Base-by-base conservation (phyloP, 2,888 invertebrate species). In the Tolmerus cingulatus region DNA sequence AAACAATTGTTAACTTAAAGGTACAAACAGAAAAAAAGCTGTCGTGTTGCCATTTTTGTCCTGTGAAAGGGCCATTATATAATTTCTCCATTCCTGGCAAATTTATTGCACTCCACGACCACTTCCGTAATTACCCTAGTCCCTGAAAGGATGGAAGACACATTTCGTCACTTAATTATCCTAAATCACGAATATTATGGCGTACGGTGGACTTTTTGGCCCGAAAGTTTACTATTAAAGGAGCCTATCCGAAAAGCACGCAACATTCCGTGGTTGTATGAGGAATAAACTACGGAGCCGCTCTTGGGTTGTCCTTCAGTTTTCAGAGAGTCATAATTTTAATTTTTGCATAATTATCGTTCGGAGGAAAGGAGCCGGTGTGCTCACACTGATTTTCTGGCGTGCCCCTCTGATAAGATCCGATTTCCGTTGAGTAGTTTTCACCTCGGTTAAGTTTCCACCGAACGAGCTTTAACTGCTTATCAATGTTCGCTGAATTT, bases 281-380 rank as follows among this genome's bases (percentile, higher is more conserved):
- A 81, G 16, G 16, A 55, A 81, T 81, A 55, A 81, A 55, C 34
- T 51, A 23, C 27, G 43, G 19, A 27, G 55, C 12, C 14, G 81
- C 27, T 46, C 51, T 81, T 51, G 19, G 16, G 30, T 55, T 81
- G 55, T 81, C 81, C 81, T 81, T 43, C 51, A 27, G 27, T 51
- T 81, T 81, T 30, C 30, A 81, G 23, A 34, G 55, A 81, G 51
- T 81, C 30, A 81, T 81, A 81, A 81, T 81, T 81, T 81, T 34
- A 66, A 81, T 81, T 81, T 81, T 81, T 81, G 51, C 81, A 81
- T 81, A 81, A 81, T 81, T 81, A 81, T 81, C 81, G 51, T 16
- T 81, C 16, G 9, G 16, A 81, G 23, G 51, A 51, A 55, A 51
- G 27, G 34, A 55, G 27, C 55, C 46, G 7, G 51, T 51, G 51